These are phyloP conservation scores for Neotoma lepida DNA, from an alignment of 2,113 vertebrate genomes.

Conservation along the genomic window DNA sequence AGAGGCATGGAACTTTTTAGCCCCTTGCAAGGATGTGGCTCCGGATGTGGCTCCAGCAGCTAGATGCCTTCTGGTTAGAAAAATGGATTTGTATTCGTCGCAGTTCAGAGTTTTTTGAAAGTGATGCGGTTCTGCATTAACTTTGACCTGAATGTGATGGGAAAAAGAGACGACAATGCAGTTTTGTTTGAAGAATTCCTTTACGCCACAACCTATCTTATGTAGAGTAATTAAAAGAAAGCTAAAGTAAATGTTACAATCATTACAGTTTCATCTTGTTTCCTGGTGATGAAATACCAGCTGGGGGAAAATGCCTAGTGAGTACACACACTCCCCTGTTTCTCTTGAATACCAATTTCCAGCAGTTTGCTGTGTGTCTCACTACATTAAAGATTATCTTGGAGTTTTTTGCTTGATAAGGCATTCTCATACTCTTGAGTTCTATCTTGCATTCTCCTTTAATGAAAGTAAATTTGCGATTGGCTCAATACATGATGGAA, in stretches of 20 bases:
- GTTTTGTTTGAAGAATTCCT: background rate
- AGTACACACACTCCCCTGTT: background rate
- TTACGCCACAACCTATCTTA: background rate
- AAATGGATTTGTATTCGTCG: background rate
- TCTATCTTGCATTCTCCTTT: background rate
- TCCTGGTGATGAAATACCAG: background rate
- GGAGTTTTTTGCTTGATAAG: background rate
- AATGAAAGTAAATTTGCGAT: conserved; percentile 29
- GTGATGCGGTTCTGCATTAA: background rate
- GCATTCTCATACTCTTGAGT: background rate
- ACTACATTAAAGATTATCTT: background rate
- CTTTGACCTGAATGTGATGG: background rate
- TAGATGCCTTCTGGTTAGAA: background rate
- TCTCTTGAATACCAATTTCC: background rate
- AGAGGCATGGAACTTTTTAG: background rate
- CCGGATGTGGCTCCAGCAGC: background rate
- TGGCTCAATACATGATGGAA: background rate
- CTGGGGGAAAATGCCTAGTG: background rate
- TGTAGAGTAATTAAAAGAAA: background rate
- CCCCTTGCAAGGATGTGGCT: background rate
- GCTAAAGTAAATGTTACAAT: background rate
- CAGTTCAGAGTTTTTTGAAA: background rate
- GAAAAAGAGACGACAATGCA: background rate
- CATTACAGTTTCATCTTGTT: background rate
- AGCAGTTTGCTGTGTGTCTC: background rate